Conservation (phyloP, 2,888 invertebrate genomes). For the Dendrolimus pini region DNA sequence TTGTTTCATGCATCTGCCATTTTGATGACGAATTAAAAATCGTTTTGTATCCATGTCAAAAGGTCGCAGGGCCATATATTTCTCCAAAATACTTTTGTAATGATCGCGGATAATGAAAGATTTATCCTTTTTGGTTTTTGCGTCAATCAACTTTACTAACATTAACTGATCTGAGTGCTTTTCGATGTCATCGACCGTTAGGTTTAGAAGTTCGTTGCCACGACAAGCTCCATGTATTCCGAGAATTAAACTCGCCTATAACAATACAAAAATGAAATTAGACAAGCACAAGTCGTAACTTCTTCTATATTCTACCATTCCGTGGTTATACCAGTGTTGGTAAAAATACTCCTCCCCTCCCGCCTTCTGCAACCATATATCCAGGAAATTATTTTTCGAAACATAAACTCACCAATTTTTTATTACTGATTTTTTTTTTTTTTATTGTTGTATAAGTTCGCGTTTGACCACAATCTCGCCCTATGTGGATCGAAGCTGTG, state of each 20-base stretch:
- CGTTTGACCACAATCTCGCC: no score
- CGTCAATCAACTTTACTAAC: slow-evolving; percentile 6
- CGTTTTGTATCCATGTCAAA: slow-evolving; percentile 10
- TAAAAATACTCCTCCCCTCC: no score
- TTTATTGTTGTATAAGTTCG: no score
- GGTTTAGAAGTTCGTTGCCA: slow-evolving; percentile 5
- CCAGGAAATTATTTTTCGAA: no score
- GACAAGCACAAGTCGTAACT: slow-evolving; percentile 7
- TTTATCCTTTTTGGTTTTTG: slow-evolving; percentile 13
- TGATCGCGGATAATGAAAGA: slow-evolving; percentile 7
- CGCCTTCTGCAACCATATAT: no score
- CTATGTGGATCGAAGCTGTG: no score
- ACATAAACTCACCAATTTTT: no score
- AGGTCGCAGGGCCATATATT: slow-evolving; percentile 10
- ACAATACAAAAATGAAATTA: slow-evolving; percentile 5
- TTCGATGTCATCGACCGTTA: slow-evolving; percentile 11
- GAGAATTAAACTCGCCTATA: slow-evolving; percentile 13
- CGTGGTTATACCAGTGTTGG: no score
- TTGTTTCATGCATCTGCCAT: slow-evolving; percentile 15
- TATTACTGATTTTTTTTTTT: no score
- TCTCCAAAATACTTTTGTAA: slow-evolving; percentile 9
- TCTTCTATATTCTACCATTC: not conserved
- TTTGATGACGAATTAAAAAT: slow-evolving; percentile 14
- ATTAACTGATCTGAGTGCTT: slow-evolving; percentile 9
- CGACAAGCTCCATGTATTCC: slow-evolving; percentile 13